Percentiles rank a stretch among this genome's conserved stretches.
phyloP scores from a whole-genome alignment of 2,113 vertebrate species.

The Lipotes vexillifer region DNA sequence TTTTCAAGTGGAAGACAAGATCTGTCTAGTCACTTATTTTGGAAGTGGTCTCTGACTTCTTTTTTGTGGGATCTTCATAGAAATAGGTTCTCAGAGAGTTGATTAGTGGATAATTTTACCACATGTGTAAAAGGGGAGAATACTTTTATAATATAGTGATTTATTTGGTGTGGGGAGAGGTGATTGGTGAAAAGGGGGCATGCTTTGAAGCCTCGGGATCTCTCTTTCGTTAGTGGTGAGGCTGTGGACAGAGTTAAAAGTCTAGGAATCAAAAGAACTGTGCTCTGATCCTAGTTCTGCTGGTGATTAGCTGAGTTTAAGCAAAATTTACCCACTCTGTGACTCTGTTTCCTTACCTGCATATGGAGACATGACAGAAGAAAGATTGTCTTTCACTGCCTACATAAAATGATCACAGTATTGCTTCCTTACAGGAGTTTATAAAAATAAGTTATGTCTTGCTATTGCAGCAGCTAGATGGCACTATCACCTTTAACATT shows the following conservation, averaged over 20 bases:
- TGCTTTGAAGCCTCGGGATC: background rate
- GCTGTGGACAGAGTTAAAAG: background rate
- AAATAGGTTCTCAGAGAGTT: background rate
- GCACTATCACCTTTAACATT: constrained; percentile 43
- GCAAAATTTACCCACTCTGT: background rate
- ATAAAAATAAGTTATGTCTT: background rate
- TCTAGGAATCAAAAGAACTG: background rate
- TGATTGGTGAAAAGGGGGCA: background rate
- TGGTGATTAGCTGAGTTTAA: background rate
- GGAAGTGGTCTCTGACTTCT: background rate
- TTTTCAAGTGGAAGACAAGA: background rate
- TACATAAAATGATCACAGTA: background rate
- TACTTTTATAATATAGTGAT: background rate
- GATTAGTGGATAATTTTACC: background rate
- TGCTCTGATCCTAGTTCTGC: background rate
- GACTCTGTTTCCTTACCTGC: background rate
- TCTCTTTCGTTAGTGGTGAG: background rate
- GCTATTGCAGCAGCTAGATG: constrained; percentile 69
- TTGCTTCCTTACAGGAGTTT: background rate
- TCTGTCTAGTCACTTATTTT: background rate
- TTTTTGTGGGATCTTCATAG: background rate
- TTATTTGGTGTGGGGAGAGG: background rate
- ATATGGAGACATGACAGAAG: background rate
- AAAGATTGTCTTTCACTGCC: background rate
- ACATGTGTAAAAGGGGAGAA: background rate